These are phyloP conservation scores for Borostomias antarcticus DNA, from an alignment of 2,797 vertebrate genomes.

Conservation along the genomic window DNA sequence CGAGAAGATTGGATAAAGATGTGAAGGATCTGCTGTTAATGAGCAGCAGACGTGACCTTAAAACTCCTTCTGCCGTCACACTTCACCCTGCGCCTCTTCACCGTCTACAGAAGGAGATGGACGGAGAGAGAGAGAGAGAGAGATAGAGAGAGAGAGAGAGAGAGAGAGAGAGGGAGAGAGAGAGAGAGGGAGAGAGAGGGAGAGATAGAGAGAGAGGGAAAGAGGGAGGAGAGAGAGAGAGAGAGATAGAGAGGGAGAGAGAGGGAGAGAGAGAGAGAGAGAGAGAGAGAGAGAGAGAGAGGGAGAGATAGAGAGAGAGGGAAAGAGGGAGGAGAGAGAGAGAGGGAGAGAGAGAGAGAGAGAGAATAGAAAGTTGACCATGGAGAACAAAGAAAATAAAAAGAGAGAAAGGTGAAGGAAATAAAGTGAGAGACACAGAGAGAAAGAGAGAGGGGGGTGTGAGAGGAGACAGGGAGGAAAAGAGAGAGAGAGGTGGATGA, in stretches of 20 bases:
- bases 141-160: no score
- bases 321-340: slow-evolving; percentile 3
- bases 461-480: neutral
- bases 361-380: neutral
- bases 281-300: no score
- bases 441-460: no score
- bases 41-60: slow-evolving; percentile 7
- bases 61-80: neutral
- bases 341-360: slow-evolving; percentile 6
- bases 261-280: neutral
- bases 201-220: slow-evolving; percentile 9
- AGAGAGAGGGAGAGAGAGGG: no score
- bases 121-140: no score
- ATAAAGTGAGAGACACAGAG: neutral
- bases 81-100: neutral
- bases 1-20: slow-evolving; percentile 11
- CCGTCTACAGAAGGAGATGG: neutral
- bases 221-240: no score
- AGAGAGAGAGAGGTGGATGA: neutral
- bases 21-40: neutral
- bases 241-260: slow-evolving; percentile 14
- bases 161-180: neutral
- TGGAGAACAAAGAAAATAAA: no score
- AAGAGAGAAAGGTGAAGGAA: neutral
- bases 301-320: no score